Conservation (phyloP, 2,888 invertebrate species). For the Fissipunctia ypsillon region DNA sequence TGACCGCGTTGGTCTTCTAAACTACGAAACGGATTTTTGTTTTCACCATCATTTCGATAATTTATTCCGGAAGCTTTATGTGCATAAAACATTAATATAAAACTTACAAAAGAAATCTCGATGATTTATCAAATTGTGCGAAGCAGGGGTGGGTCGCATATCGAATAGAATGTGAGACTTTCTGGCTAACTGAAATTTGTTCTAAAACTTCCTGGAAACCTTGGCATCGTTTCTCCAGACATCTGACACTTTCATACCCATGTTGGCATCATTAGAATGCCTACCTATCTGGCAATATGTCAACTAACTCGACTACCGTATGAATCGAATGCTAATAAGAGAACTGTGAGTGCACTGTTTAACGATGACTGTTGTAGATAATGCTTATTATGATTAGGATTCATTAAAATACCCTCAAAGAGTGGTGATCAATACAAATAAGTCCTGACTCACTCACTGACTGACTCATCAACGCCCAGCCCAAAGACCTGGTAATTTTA, state of each 20-base stretch:
- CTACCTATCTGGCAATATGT: constrained; percentile 43
- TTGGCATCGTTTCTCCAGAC: constrained; percentile 47
- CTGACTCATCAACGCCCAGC: background rate
- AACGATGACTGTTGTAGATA: background rate
- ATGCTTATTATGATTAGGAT: background rate
- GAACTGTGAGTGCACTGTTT: background rate
- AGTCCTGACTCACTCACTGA: background rate
- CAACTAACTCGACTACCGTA: constrained; percentile 26
- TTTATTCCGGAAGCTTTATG: background rate
- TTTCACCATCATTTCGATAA: background rate
- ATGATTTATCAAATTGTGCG: no score
- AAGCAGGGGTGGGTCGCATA: background rate
- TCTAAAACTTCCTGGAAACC: constrained; percentile 22
- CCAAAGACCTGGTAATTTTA: background rate
- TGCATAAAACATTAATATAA: background rate
- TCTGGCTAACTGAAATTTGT: constrained; percentile 1
- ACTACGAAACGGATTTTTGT: background rate
- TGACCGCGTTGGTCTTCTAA: background rate
- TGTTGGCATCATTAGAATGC: constrained; percentile 4
- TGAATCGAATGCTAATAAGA: constrained; percentile 18
- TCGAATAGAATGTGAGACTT: background rate
- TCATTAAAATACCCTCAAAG: background rate
- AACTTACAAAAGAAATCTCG: background rate
- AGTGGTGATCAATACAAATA: background rate
- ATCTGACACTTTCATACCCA: constrained; percentile 8